A percentile compares a stretch with the other conserved stretches of the same genome.
These are phyloP conservation scores for Aphidius gifuensis DNA, from an alignment of 1,140 invertebrate genomes.

Conservation along the genomic window DNA sequence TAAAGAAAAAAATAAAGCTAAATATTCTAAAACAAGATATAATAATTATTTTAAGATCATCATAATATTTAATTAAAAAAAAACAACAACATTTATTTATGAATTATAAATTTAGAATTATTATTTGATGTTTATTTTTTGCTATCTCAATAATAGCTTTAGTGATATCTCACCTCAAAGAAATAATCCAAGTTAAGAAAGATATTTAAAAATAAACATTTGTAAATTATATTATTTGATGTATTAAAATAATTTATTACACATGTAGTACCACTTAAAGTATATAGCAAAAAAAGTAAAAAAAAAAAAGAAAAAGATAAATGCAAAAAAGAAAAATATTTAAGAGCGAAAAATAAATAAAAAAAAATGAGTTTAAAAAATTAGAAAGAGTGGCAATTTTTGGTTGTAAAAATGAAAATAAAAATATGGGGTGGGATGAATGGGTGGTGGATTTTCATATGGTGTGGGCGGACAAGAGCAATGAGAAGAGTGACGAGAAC, in stretches of 20 bases:
- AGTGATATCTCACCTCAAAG: too few relatives aligned
- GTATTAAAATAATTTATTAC: too few relatives aligned
- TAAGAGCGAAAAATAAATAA: constrained; percentile 1
- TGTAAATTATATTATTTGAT: too few relatives aligned
- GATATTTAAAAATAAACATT: too few relatives aligned
- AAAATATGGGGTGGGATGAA: constrained; percentile 2
- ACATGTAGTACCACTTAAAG: too few relatives aligned
- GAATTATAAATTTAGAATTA: constrained; percentile 1
- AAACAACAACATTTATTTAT: background rate
- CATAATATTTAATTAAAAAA: too few relatives aligned
- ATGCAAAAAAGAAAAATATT: background rate
- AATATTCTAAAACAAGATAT: too few relatives aligned
- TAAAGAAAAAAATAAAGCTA: too few relatives aligned
- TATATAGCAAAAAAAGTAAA: too few relatives aligned
- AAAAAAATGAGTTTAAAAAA: constrained; percentile 6
- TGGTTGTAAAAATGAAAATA: background rate
- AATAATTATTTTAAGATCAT: too few relatives aligned
- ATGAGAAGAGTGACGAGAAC: constrained; percentile 18
- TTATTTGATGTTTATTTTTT: background rate
- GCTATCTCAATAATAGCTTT: background rate
- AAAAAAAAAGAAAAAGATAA: too few relatives aligned
- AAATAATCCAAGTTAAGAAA: too few relatives aligned
- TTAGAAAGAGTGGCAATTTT: constrained; percentile 1
- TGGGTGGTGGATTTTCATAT: constrained; percentile 14
- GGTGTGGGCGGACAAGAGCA: constrained; percentile 19